These are phyloP conservation scores for Meandrina meandrites DNA, from an alignment of 92 coral and sea anemone genomes.

Conservation along the genomic window DNA sequence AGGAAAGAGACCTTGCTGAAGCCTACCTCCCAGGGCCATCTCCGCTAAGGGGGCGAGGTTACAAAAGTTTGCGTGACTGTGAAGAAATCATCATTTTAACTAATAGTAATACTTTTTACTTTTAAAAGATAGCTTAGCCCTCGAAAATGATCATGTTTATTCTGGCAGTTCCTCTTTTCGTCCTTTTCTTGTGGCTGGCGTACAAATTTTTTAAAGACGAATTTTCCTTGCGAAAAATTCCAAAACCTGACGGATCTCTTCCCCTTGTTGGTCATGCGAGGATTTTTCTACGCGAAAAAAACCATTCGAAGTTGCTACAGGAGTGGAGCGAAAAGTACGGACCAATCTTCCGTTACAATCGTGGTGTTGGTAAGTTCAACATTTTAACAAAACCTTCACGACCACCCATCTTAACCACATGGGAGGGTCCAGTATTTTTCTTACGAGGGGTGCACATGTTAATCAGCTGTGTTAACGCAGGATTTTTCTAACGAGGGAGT, in stretches of 20 bases:
- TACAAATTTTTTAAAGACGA: conserved; percentile 33
- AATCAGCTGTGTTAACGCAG: too few species aligned
- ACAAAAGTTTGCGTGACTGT: conserved; percentile 3
- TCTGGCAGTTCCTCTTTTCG: neutral
- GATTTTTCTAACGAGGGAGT: too few species aligned
- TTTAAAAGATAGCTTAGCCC: neutral
- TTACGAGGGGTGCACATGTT: too few species aligned
- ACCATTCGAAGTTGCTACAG: conserved; percentile 32
- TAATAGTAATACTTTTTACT: too few species aligned
- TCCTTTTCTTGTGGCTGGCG: conserved; percentile 8
- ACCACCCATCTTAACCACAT: too few species aligned
- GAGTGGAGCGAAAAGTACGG: conserved; percentile 64
- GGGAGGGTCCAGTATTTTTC: too few species aligned
- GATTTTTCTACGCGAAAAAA: conserved; percentile 35
- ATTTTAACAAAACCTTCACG: neutral
- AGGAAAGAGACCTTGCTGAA: too few species aligned
- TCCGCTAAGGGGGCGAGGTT: too few species aligned
- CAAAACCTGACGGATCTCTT: conserved; percentile 28
- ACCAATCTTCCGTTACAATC: conserved; percentile 47
- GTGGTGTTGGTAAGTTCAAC: conserved; percentile 43
- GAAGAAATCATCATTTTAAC: neutral
- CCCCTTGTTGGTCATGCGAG: conserved; percentile 43
- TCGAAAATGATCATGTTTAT: conserved; percentile 1
- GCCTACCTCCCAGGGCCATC: too few species aligned
- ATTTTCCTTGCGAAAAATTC: conserved; percentile 43